These are phyloP conservation scores for Lithobates sylvaticus DNA, from an alignment of 2,797 vertebrate genomes.

Conservation along the genomic window DNA sequence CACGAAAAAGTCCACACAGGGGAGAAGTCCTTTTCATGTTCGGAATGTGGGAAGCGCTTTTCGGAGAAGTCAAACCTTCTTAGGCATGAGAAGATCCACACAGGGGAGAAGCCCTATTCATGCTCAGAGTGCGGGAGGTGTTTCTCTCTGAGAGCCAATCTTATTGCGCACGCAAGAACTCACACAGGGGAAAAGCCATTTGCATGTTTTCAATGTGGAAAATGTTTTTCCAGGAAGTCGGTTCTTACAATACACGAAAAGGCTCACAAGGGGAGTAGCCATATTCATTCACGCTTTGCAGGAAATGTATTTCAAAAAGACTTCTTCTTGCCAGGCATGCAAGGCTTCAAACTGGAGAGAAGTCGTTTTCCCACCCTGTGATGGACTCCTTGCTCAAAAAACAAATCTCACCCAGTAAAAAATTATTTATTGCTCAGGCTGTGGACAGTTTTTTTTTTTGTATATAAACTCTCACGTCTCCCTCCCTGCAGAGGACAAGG, in stretches of 20 bases:
- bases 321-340: too few species aligned
- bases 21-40: neutral
- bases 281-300: too few species aligned
- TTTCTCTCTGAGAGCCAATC: neutral
- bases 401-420: too few species aligned
- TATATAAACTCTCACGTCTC: too few species aligned
- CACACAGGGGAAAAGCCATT: conserved; percentile 5
- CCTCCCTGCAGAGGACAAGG: too few species aligned
- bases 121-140: conserved; percentile 10
- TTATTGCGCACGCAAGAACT: neutral
- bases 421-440: too few species aligned
- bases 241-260: neutral
- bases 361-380: too few species aligned
- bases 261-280: too few species aligned
- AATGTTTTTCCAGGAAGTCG: conserved; percentile 6
- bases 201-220: conserved; percentile 1
- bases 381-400: too few species aligned
- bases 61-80: neutral
- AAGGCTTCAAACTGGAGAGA: too few species aligned
- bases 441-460: too few species aligned
- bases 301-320: too few species aligned
- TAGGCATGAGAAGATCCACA: neutral
- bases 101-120: neutral
- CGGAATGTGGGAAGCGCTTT: neutral
- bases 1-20: neutral